Base-by-base conservation (phyloP, 2,888 invertebrate genomes). In the Scotopteryx bipunctaria region DNA sequence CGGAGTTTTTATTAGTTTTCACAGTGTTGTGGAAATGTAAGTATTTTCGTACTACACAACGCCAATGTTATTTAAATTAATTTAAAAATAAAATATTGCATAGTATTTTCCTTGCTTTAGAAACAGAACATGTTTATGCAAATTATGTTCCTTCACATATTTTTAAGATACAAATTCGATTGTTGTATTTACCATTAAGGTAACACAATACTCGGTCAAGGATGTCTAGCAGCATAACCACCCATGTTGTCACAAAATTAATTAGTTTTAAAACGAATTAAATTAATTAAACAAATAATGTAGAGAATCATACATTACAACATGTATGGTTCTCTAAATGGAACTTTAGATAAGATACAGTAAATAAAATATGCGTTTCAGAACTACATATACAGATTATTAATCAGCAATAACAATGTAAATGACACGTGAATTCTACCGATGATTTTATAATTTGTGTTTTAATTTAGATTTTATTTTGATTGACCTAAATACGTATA, bases 1-100 rank as follows among this genome's bases (percentile, higher is more conserved):
- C 66, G 1, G 66, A 79, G 55, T 70, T 75, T 45, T 67, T 86
- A 36, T 63, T 86, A 62, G 73, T 74, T 65, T 81, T 85, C 63
- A 55, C 78, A 33, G 66, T 85, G 71, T 75, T 80, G 57, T 82
- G 77, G 75, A 82, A 81, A 75, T 55, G 88, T 89, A 78, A 88
- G 88, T 45, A 62, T 51, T 42, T 62, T 46, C 17, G 11, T 27
- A n/a, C n/a, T n/a, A n/a, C n/a, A n/a, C n/a, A n/a, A n/a, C n/a
- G n/a, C n/a, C n/a, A n/a, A n/a, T n/a, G n/a, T n/a, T n/a, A n/a
- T n/a, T n/a, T n/a, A n/a, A n/a, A n/a, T n/a, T n/a, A n/a, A n/a
- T n/a, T n/a, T 27, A 27, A 9, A 11, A 27, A 27, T 27, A 5
- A 21, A 9, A 16, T 16, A 33, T 35, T 37, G 15, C 25, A 25